These are phyloP conservation scores for Nasonia vitripennis DNA, from an alignment of 1,140 invertebrate genomes.

Conservation along the genomic window DNA sequence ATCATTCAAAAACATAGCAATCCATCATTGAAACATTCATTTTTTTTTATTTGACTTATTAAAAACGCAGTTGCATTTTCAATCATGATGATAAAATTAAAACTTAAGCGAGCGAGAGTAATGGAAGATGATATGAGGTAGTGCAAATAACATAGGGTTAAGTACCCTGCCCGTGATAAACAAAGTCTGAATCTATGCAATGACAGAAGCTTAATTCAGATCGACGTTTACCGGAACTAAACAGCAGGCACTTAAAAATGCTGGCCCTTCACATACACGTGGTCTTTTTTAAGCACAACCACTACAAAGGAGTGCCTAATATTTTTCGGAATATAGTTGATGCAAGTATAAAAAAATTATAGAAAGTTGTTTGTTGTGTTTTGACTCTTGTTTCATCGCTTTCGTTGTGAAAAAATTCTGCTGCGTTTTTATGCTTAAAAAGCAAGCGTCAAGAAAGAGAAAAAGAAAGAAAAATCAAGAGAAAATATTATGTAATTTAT, in stretches of 20 bases:
- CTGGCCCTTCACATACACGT: slow-evolving; percentile 7
- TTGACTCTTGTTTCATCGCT: neutral
- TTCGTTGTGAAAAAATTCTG: slow-evolving; percentile 40
- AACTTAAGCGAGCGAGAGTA: slow-evolving; percentile 37
- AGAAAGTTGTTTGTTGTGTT: neutral
- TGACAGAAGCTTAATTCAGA: slow-evolving; percentile 18
- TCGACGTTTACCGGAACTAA: slow-evolving; percentile 21
- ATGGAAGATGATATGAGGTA: slow-evolving; percentile 49
- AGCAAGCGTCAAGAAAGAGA: slow-evolving; percentile 27
- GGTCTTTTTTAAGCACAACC: neutral
- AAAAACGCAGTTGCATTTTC: slow-evolving; percentile 29
- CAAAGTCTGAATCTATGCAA: slow-evolving; percentile 6
- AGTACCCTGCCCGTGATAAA: slow-evolving; percentile 44
- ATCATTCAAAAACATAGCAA: neutral
- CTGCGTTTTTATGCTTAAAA: neutral
- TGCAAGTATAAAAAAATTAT: slow-evolving; percentile 34
- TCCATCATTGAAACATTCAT: neutral
- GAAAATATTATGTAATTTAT: neutral
- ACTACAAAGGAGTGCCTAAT: neutral
- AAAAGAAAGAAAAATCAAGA: slow-evolving; percentile 45
- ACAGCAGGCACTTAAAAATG: slow-evolving; percentile 47
- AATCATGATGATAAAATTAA: neutral
- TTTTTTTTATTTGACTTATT: slow-evolving; percentile 5
- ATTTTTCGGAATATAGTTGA: slow-evolving; percentile 25
- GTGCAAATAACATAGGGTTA: slow-evolving; percentile 49